A percentile compares a stretch with the other conserved stretches of the same genome.
Conservation (phyloP, 1,140 invertebrate species). For the Drosophila nigrodunni region DNA sequence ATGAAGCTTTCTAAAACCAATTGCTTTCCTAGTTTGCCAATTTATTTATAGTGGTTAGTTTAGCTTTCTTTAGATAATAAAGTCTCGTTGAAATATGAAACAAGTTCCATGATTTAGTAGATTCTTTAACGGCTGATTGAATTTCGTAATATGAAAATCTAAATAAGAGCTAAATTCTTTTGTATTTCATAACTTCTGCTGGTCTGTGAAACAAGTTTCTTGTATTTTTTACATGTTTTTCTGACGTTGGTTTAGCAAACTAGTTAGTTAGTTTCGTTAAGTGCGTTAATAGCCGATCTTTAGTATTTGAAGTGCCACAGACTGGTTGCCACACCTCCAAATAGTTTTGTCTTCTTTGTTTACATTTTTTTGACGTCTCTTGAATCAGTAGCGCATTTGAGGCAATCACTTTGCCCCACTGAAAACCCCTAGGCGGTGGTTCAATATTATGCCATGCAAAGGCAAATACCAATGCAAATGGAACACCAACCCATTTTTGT, state of each 20-base stretch:
- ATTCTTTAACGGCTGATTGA: too few relatives aligned
- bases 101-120: too few relatives aligned
- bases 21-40: too few relatives aligned
- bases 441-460: constrained; percentile 40
- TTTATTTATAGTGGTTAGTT: too few relatives aligned
- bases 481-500: constrained; percentile 31
- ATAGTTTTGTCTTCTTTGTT: constrained; percentile 11
- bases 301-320: constrained; percentile 11
- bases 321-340: constrained; percentile 40
- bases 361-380: constrained; percentile 6
- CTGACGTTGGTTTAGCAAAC: not conserved
- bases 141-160: constrained; percentile 10
- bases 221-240: not conserved
- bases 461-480: constrained; percentile 31
- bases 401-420: not conserved
- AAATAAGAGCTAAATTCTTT: not conserved
- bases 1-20: too few relatives aligned
- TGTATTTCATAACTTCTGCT: not conserved
- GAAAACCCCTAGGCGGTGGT: not conserved
- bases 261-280: constrained; percentile 21
- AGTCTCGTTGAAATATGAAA: too few relatives aligned
- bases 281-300: constrained; percentile 10
- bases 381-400: constrained; percentile 26
- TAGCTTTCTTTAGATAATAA: too few relatives aligned
- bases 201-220: constrained; percentile 13